Evolutionary conservation across 1,140 invertebrate species (phyloP).

Genomic region (Odontomachus brunneus): DNA sequence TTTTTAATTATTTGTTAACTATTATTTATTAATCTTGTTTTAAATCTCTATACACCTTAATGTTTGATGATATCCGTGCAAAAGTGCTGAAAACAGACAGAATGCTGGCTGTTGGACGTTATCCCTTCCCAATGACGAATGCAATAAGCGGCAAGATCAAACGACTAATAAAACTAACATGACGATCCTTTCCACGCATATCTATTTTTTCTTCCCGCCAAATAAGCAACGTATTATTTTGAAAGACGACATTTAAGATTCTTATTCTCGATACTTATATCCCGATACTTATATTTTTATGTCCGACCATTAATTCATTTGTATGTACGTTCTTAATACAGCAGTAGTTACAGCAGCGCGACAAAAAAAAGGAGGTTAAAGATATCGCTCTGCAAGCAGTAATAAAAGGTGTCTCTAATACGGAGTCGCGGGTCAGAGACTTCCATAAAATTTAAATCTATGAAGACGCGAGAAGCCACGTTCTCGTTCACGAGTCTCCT

Average conservation of each 20-base stretch:
- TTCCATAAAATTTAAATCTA: conserved; percentile 57
- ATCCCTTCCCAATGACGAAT: not conserved
- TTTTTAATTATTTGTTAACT: no score
- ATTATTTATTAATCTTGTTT: no score
- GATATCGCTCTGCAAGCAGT: not conserved
- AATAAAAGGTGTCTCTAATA: conserved; percentile 40
- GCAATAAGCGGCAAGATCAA: conserved; percentile 37
- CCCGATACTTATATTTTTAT: not conserved
- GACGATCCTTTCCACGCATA: not conserved
- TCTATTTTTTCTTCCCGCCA: not conserved
- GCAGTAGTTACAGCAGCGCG: not conserved
- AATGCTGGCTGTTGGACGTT: no score
- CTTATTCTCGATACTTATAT: not conserved
- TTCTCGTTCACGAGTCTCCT: not conserved
- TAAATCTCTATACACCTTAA: no score
- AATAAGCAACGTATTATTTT: conserved; percentile 16
- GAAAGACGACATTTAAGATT: not conserved
- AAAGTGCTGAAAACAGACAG: no score
- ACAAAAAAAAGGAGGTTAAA: not conserved
- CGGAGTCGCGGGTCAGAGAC: not conserved
- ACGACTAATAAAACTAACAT: not conserved
- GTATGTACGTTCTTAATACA: not conserved
- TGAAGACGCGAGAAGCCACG: not conserved
- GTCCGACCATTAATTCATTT: conserved; percentile 28
- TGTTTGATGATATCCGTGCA: no score